These are phyloP conservation scores for Pollimyrus isidori DNA, from an alignment of 2,113 vertebrate species.

Conservation along the genomic window DNA sequence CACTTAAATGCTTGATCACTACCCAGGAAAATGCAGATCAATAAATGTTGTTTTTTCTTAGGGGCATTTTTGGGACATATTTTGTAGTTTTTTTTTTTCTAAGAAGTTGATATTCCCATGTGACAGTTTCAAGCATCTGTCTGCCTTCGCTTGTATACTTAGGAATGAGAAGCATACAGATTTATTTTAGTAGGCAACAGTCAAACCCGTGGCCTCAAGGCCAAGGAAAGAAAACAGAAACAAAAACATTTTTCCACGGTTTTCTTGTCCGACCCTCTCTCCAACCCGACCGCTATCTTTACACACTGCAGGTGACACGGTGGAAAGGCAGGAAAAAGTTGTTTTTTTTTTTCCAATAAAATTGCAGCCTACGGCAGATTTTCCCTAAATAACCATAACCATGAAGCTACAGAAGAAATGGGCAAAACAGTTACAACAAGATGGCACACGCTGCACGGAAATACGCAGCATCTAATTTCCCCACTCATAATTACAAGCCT, in stretches of 20 bases:
- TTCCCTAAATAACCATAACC: not conserved
- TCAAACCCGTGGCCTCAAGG: constrained; percentile 12
- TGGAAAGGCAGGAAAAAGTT: not conserved
- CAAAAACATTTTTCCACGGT: not conserved
- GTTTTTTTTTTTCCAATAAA: not conserved
- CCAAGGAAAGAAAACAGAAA: constrained; percentile 6
- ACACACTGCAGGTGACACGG: not conserved
- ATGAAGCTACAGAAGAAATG: not conserved
- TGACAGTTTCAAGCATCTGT: not conserved
- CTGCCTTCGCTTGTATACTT: not conserved
- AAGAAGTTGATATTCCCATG: not conserved
- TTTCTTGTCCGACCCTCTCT: not conserved
- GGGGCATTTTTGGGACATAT: not conserved
- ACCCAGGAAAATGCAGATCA: not conserved
- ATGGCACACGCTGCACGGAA: not conserved
- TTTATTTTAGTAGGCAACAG: constrained; percentile 18
- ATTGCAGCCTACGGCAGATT: not conserved
- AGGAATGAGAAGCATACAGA: not conserved
- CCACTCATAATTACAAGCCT: not conserved
- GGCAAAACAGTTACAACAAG: not conserved
- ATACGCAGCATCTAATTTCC: not conserved
- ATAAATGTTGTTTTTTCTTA: not conserved
- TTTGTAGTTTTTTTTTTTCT: not conserved
- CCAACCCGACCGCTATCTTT: not conserved
- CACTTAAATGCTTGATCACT: not conserved